Conservation (phyloP, 2,797 vertebrate genomes). For the Lindbergichthys nudifrons region DNA sequence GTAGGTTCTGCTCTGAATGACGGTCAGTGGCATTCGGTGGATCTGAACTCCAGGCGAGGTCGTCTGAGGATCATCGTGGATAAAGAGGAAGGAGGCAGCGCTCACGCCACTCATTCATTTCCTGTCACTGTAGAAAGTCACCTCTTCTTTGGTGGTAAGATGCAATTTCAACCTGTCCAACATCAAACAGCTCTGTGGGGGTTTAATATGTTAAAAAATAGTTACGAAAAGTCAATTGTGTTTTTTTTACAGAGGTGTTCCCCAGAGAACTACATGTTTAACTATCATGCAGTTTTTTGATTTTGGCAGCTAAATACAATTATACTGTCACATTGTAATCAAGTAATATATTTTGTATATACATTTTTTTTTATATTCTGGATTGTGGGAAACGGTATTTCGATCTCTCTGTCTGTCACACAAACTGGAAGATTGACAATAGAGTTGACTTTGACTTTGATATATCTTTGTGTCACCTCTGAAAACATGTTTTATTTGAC, state of each 20-base stretch:
- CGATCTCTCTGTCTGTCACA: too few species aligned
- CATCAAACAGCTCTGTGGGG: neutral
- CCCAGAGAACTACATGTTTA: neutral
- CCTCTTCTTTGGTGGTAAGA: constrained; percentile 91
- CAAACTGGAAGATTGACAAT: too few species aligned
- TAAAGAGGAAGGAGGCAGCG: constrained; percentile 72
- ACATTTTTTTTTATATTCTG: too few species aligned
- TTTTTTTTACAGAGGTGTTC: too few species aligned
- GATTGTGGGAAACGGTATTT: too few species aligned
- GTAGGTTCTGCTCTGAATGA: constrained; percentile 89
- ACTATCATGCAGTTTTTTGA: too few species aligned
- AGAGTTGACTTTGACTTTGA: too few species aligned
- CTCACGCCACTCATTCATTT: constrained; percentile 76
- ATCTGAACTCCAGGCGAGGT: constrained; percentile 83
- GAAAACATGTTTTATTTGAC: neutral
- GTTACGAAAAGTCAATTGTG: neutral
- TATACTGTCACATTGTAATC: too few species aligned
- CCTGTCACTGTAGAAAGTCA: constrained; percentile 76
- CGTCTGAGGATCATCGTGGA: constrained; percentile 87
- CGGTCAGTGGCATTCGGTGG: constrained; percentile 93
- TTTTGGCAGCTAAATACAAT: too few species aligned
- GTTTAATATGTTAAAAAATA: neutral
- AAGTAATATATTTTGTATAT: too few species aligned
- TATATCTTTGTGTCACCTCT: neutral
- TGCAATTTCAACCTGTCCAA: neutral